A percentile compares a stretch with the other conserved stretches of the same genome.
Conservation (phyloP, 2,888 invertebrate genomes). For the Caenorhabditis sp. region DNA sequence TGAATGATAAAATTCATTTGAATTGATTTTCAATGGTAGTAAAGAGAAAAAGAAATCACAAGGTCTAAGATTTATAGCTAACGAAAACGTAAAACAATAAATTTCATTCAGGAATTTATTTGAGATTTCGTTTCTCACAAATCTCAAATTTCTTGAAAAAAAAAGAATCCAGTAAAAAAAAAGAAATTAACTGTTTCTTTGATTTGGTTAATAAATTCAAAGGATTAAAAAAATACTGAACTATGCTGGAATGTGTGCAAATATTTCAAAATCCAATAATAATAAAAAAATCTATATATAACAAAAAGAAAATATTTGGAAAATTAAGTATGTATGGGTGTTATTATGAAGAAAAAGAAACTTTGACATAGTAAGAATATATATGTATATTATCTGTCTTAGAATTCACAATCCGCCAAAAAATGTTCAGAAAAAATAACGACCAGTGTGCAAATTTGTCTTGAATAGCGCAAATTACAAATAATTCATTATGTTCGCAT, state of each 20-base stretch:
- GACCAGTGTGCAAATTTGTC: neutral
- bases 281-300: too few relatives aligned
- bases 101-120: neutral
- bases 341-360: too few relatives aligned
- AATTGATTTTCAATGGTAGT: too few relatives aligned
- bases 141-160: neutral
- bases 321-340: too few relatives aligned
- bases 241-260: too few relatives aligned
- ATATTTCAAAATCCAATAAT: too few relatives aligned
- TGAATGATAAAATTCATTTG: neutral
- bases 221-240: neutral
- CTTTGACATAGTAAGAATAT: too few relatives aligned
- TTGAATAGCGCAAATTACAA: conserved; percentile 2
- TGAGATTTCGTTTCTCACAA: neutral
- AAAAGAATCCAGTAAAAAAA: neutral
- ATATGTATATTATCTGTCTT: too few relatives aligned
- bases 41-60: neutral
- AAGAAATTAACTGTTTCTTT: neutral
- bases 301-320: too few relatives aligned
- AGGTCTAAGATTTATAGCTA: neutral
- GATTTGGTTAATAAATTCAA: neutral
- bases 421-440: neutral
- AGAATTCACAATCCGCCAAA: too few relatives aligned
- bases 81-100: neutral
- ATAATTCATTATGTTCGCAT: conserved; percentile 37